phyloP scores from a whole-genome alignment of 2,888 invertebrate species.

The Quadroppia sp. region DNA sequence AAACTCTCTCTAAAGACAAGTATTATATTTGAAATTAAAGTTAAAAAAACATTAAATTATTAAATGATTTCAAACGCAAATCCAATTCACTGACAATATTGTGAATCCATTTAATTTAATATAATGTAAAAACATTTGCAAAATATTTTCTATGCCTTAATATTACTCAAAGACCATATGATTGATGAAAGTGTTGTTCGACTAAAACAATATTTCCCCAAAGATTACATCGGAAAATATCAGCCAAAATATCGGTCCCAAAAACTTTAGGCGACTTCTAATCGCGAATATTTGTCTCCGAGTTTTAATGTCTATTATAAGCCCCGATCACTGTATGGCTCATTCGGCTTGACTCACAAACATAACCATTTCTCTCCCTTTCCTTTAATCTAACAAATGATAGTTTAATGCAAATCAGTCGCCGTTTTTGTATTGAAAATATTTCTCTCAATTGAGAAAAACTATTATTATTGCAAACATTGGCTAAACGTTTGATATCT shows the following conservation, averaged over 20 bases:
- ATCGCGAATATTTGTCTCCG: slow-evolving; percentile 17
- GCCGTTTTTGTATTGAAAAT: neutral
- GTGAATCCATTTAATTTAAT: neutral
- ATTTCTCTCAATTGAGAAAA: neutral
- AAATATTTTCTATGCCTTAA: neutral
- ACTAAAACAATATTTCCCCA: slow-evolving; percentile 11
- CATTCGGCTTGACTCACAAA: neutral
- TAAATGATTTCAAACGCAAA: too few species aligned
- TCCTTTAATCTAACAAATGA: slow-evolving; percentile 13
- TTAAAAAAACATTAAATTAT: too few species aligned
- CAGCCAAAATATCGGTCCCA: neutral
- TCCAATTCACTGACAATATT: too few species aligned
- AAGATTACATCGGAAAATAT: neutral
- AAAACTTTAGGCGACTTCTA: neutral
- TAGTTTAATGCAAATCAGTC: slow-evolving; percentile 16
- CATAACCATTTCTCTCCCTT: neutral
- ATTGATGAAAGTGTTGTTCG: slow-evolving; percentile 1
- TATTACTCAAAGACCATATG: slow-evolving; percentile 2
- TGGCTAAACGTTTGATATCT: too few species aligned
- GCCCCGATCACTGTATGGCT: neutral
- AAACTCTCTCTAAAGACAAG: too few species aligned
- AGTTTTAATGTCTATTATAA: neutral
- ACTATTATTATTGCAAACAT: neutral
- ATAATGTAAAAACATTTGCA: neutral
- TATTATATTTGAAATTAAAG: too few species aligned